Conservation (phyloP, 2,113 vertebrate species). For the Rhagologus leucostigma region DNA sequence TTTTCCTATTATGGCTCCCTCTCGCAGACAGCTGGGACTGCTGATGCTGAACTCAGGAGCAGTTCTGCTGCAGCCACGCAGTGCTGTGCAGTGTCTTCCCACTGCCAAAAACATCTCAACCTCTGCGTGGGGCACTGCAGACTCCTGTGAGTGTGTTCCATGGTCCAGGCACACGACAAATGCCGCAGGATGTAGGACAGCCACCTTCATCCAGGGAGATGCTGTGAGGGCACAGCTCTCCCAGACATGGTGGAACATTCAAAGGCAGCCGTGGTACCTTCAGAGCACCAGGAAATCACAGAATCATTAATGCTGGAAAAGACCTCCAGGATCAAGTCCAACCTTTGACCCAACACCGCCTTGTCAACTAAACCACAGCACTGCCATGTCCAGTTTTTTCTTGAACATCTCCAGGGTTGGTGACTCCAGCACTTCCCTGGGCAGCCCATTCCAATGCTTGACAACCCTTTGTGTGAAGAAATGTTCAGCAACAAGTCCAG, state of each 20-base stretch:
- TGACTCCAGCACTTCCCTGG: background rate
- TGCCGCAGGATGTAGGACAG: background rate
- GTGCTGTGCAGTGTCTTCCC: background rate
- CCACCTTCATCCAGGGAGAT: fast-evolving
- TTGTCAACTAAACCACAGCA: background rate
- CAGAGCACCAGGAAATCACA: background rate
- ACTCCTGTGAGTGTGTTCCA: fast-evolving
- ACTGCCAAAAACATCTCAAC: background rate
- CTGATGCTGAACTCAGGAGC: background rate
- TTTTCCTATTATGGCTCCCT: fast-evolving
- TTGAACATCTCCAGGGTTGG: background rate
- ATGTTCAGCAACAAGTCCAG: background rate
- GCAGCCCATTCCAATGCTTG: background rate
- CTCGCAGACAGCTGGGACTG: background rate
- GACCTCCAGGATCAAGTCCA: background rate
- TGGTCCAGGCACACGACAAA: fast-evolving
- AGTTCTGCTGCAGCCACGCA: background rate
- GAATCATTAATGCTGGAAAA: background rate
- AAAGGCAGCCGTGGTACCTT: fast-evolving
- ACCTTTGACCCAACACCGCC: background rate
- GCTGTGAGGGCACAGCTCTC: background rate
- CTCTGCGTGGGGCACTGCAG: background rate
- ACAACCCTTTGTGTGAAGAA: background rate
- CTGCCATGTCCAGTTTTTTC: background rate
- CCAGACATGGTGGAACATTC: fast-evolving